These are phyloP conservation scores for Micrasema minimum DNA, from an alignment of 1,140 invertebrate genomes.

Conservation along the genomic window DNA sequence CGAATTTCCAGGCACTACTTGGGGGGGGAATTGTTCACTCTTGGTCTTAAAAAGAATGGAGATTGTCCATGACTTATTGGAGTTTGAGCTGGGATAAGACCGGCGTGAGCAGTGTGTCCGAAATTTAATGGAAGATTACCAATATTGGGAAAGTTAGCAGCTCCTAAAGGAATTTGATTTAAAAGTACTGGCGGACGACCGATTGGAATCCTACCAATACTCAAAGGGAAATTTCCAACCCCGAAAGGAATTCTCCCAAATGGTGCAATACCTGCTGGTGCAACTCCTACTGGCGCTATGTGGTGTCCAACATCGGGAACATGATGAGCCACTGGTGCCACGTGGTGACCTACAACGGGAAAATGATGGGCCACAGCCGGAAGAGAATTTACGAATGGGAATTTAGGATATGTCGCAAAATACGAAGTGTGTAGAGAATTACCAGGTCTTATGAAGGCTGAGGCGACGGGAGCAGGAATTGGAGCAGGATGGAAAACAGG, in stretches of 20 bases:
- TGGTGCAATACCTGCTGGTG: conserved; percentile 53
- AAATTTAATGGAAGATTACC: conserved; percentile 40
- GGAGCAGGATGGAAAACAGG: conserved; percentile 45
- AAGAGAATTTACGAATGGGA: conserved; percentile 59
- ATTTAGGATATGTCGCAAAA: conserved; percentile 63
- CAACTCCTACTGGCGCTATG: too few relatives aligned
- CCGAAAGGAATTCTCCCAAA: conserved; percentile 50
- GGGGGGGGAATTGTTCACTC: conserved; percentile 4
- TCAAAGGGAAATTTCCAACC: conserved; percentile 26
- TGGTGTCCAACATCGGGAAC: conserved; percentile 9
- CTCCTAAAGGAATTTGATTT: conserved; percentile 30
- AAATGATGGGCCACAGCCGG: conserved; percentile 4
- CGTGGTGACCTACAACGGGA: conserved; percentile 2
- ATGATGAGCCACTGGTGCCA: conserved; percentile 45
- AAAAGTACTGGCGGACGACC: conserved; percentile 19
- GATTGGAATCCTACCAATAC: conserved; percentile 34
- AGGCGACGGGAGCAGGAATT: conserved; percentile 41
- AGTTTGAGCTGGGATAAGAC: conserved; percentile 11
- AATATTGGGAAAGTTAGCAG: conserved; percentile 32
- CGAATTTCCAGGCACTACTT: too few relatives aligned
- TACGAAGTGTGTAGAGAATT: conserved; percentile 61
- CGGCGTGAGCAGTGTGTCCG: conserved; percentile 17
- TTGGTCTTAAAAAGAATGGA: conserved; percentile 30
- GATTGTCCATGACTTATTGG: conserved; percentile 14
- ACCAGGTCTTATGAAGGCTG: conserved; percentile 59